Conservation (phyloP, 2,113 vertebrate genomes). For the Haliaeetus leucogaster region DNA sequence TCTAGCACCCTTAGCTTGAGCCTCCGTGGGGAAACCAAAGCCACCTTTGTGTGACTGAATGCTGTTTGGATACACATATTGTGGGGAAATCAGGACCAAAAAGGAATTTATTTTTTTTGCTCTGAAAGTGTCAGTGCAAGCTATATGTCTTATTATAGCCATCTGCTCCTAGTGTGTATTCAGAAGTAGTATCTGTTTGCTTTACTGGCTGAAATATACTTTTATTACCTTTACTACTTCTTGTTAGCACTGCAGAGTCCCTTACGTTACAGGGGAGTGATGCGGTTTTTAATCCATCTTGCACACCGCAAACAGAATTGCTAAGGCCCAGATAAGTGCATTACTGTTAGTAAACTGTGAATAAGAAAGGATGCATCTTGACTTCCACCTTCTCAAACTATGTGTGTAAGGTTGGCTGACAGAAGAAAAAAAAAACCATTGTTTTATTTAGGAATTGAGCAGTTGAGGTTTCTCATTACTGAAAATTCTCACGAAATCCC, state of each 20-base stretch:
- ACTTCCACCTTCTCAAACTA: background rate
- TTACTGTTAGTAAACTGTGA: background rate
- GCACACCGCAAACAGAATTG: background rate
- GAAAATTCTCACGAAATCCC: background rate
- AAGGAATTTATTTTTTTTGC: background rate
- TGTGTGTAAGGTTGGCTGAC: background rate
- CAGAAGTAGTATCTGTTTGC: background rate
- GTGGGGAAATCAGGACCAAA: background rate
- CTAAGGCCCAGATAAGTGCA: background rate
- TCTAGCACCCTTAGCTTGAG: background rate
- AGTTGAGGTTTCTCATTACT: background rate
- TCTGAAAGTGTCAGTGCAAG: background rate
- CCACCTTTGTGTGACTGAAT: background rate
- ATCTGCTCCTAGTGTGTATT: background rate
- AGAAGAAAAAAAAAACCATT: background rate
- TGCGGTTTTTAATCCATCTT: background rate
- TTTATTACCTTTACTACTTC: conserved; percentile 21
- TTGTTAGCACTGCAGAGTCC: background rate
- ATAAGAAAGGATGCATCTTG: background rate
- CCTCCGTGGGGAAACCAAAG: background rate
- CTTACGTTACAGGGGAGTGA: background rate
- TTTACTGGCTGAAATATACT: conserved; percentile 23
- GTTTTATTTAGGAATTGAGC: background rate
- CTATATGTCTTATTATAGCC: background rate
- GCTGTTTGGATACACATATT: background rate